Evolutionary conservation across 2,888 invertebrate species (phyloP), one percentile per base, ranked within the genome.

Genomic region (Ptychoptera albimana): DNA sequence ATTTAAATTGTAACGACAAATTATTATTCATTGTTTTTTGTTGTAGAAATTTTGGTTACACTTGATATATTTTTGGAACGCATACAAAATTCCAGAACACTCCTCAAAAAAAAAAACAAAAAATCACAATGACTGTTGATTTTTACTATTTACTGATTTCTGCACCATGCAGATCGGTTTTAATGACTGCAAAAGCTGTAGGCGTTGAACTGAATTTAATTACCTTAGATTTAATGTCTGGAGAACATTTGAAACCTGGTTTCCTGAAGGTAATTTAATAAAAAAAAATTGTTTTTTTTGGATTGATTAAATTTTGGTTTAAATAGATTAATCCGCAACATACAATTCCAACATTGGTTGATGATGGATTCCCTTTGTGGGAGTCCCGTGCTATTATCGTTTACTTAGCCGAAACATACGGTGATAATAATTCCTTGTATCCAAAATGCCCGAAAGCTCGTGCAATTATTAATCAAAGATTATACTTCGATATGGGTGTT

Each of bases 311-410:
- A 11, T n/a, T 36, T 29, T 12, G 11, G 8, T 8, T 41, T 29
- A 29, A 44, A 15, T 0, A 30, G 29, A 9, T 15, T 37, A 42
- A 41, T 35, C 36, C 39, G 2, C 32, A 42, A 35, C 39, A 46
- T 60, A 75, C 75, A 32, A 71, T 86, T 43, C 86, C 87, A 1
- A 82, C 82, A 0, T 61, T 86, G 34, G 75, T 79, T 45, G 86
- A 86, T 61, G 77, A 80, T 53, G 83, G 81, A 1, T 76, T 83
- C 57, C 61, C 72, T 31, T 60, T 86, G 46, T 79, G 77, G 71
- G 86, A 86, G 66, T 83, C 83, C 47, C 77, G 82, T 37, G 78
- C 82, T 48, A 84, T 85, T 59, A 72, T 79, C 61, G 68, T 11
- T 43, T 43, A 43, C 38, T 16, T 34, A 79, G 39, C 30, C 29